Evolutionary conservation across 2,797 vertebrate species (phyloP).

Genomic region (Octomys mimax): DNA sequence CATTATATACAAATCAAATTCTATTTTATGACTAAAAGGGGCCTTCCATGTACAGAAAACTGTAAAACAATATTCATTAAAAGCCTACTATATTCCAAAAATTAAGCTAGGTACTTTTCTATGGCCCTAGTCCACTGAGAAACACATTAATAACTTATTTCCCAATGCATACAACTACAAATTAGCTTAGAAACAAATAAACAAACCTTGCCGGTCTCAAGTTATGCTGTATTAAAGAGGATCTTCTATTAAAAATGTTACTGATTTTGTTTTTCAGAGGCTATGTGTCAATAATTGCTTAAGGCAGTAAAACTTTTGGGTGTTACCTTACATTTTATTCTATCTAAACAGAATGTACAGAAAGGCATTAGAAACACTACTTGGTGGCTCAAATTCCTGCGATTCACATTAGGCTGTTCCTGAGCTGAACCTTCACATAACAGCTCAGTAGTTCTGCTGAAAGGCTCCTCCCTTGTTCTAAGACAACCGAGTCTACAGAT

Average conservation of each 20-base stretch:
- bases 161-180: not conserved
- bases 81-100: not conserved
- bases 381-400: not conserved
- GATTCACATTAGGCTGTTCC: not conserved
- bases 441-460: not conserved
- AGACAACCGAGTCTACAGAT: not conserved
- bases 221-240: slow-evolving; percentile 21
- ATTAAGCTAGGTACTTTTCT: not conserved
- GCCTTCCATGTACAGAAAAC: not conserved
- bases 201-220: slow-evolving; percentile 42
- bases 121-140: slow-evolving; percentile 4
- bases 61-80: not conserved
- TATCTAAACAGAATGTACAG: not conserved
- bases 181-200: not conserved
- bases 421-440: not conserved
- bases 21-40: not conserved
- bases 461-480: not conserved
- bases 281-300: not conserved
- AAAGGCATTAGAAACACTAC: not conserved
- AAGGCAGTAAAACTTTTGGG: not conserved
- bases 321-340: not conserved
- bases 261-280: slow-evolving; percentile 28
- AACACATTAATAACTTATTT: not conserved
- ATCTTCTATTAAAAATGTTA: slow-evolving; percentile 23
- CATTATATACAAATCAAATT: not conserved